A percentile compares a stretch with the other conserved stretches of the same genome.
phyloP scores from a whole-genome alignment of 2,888 invertebrate genomes.

The Holacanthella duospinosa region DNA sequence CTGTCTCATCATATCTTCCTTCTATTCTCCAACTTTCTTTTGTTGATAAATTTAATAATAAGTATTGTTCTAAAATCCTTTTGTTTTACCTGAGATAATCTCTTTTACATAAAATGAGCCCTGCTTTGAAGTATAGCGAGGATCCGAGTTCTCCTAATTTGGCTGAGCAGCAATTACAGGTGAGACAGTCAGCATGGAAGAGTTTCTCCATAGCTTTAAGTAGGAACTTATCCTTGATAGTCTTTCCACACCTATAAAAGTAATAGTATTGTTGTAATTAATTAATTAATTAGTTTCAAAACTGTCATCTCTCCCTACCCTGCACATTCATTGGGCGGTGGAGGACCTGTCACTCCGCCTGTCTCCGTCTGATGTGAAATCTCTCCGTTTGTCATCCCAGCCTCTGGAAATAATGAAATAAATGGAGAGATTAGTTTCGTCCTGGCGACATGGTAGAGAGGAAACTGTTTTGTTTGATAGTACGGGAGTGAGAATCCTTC shows the following conservation, averaged over 20 bases:
- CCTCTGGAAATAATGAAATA: slow-evolving; percentile 1
- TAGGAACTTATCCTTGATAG: slow-evolving; percentile 63
- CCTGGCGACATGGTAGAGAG: not conserved
- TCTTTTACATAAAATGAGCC: slow-evolving; percentile 86
- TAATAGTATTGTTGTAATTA: not conserved
- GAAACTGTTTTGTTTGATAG: not conserved
- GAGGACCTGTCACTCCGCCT: slow-evolving; percentile 4
- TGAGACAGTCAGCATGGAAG: slow-evolving; percentile 97
- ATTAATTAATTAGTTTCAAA: not conserved
- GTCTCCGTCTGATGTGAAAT: not conserved
- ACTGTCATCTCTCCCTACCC: not conserved
- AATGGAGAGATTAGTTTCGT: not conserved
- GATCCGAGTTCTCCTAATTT: slow-evolving; percentile 92
- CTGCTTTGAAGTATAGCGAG: slow-evolving; percentile 87
- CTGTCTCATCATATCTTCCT: too few species aligned
- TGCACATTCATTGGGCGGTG: not conserved
- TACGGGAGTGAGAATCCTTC: too few species aligned
- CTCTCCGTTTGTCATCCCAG: slow-evolving; percentile 6
- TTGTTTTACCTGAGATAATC: slow-evolving; percentile 61
- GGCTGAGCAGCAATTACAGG: slow-evolving; percentile 95
- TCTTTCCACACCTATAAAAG: slow-evolving; percentile 75
- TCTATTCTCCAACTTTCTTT: too few species aligned
- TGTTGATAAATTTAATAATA: too few species aligned
- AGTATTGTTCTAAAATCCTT: too few species aligned
- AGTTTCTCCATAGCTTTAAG: slow-evolving; percentile 77